Percentiles rank a stretch among this genome's conserved stretches.
These are phyloP conservation scores for Dolichallabes microphthalmus DNA, from an alignment of 2,113 vertebrate species.

Conservation along the genomic window DNA sequence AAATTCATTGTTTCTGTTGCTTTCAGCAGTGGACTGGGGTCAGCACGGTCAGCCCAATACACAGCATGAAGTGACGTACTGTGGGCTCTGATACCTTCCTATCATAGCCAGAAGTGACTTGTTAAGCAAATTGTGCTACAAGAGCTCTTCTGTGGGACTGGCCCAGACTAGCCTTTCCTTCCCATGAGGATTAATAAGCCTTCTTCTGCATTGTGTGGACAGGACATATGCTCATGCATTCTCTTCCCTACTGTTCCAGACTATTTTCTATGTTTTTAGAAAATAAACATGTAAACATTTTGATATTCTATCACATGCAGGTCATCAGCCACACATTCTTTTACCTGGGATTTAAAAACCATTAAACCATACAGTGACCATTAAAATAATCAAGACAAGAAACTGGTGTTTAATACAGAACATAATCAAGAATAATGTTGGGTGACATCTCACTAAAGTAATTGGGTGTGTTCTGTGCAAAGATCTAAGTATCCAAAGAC, in stretches of 20 bases:
- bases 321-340: neutral
- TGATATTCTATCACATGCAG: neutral
- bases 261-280: neutral
- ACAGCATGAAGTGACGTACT: no score
- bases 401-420: neutral
- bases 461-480: neutral
- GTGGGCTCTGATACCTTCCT: no score
- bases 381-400: neutral
- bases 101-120: no score
- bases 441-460: no score
- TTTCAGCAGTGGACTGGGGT: no score
- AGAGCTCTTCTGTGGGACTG: no score
- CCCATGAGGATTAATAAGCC: neutral
- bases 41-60: no score
- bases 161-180: neutral
- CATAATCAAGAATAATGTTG: neutral
- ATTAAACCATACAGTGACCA: neutral
- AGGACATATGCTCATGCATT: neutral
- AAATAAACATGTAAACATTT: neutral
- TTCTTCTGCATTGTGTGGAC: neutral
- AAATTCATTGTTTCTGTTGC: no score
- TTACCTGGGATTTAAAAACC: neutral
- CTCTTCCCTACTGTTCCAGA: neutral
- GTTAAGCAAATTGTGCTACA: neutral
- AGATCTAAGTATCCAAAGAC: neutral